A percentile compares a stretch with the other conserved stretches of the same genome.
Conservation (phyloP, 2,888 invertebrate species). For the Leptarthrus brevirostris region DNA sequence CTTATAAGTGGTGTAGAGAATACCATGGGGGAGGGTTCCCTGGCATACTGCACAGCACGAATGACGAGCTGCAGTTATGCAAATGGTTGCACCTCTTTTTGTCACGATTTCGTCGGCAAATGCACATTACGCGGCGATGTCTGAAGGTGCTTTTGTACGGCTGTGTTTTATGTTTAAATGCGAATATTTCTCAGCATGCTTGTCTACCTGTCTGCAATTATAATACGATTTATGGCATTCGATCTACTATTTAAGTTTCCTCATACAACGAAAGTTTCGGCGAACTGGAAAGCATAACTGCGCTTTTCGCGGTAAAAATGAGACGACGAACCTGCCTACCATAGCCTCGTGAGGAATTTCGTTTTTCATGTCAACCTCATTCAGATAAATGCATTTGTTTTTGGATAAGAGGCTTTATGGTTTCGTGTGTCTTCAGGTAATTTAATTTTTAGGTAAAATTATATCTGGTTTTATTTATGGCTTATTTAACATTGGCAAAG, state of each 20-base stretch:
- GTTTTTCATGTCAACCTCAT: no score
- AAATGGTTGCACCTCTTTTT: slow-evolving; percentile 45
- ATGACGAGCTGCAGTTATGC: slow-evolving; percentile 44
- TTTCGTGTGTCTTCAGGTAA: no score
- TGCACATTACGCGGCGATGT: slow-evolving; percentile 32
- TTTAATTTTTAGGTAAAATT: no score
- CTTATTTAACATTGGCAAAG: no score
- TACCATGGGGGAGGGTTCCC: not conserved
- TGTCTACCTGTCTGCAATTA: slow-evolving; percentile 36
- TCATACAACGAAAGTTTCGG: slow-evolving; percentile 26
- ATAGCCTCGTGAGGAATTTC: no score
- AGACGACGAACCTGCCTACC: no score
- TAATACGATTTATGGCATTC: slow-evolving; percentile 40
- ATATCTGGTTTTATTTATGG: no score
- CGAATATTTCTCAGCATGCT: slow-evolving; percentile 34
- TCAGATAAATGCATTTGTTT: no score
- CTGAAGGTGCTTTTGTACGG: slow-evolving; percentile 43
- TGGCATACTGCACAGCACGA: slow-evolving; percentile 4
- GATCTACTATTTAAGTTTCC: slow-evolving; percentile 29
- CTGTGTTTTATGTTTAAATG: slow-evolving; percentile 42
- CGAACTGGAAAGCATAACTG: slow-evolving; percentile 18
- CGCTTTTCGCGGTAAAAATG: no score
- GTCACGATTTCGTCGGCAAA: slow-evolving; percentile 30
- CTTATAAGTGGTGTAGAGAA: slow-evolving; percentile 12
- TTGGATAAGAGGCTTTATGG: no score